Conservation (phyloP, 1,140 invertebrate genomes). For the Cotesia typhae region DNA sequence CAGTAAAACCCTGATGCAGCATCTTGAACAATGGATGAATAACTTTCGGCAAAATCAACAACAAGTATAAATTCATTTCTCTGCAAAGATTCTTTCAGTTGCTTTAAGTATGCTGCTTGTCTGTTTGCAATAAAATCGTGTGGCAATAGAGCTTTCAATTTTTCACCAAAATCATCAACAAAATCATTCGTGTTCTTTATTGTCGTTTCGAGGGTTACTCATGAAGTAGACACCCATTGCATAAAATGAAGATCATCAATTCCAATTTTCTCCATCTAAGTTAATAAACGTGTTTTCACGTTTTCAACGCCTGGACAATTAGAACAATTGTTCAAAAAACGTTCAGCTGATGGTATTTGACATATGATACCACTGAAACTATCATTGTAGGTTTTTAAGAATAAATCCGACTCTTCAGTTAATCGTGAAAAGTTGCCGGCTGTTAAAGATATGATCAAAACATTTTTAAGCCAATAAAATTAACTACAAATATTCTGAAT, state of each 20-base stretch:
- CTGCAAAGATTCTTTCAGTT: too few species aligned
- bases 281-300: not conserved
- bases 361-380: conserved; percentile 27
- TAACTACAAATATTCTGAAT: too few species aligned
- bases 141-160: not conserved
- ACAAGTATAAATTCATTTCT: too few species aligned
- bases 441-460: too few species aligned
- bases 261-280: conserved; percentile 57
- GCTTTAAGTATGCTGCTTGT: too few species aligned
- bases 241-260: conserved; percentile 65
- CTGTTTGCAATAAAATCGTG: not conserved
- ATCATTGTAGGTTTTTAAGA: conserved; percentile 9
- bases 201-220: conserved; percentile 64
- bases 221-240: conserved; percentile 62
- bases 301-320: conserved; percentile 26
- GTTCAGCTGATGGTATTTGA: conserved; percentile 7
- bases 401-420: too few species aligned
- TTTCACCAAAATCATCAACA: not conserved
- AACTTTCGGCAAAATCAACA: too few species aligned
- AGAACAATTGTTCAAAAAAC: conserved; percentile 25
- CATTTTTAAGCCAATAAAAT: too few species aligned
- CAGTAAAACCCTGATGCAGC: too few species aligned
- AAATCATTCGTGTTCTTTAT: not conserved
- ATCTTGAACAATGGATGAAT: too few species aligned
- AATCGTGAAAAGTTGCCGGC: too few species aligned